Evolutionary conservation across 2,888 invertebrate genomes (phyloP), one percentile per base, ranked within the genome.

Genomic region (Eristalinus aeneus): DNA sequence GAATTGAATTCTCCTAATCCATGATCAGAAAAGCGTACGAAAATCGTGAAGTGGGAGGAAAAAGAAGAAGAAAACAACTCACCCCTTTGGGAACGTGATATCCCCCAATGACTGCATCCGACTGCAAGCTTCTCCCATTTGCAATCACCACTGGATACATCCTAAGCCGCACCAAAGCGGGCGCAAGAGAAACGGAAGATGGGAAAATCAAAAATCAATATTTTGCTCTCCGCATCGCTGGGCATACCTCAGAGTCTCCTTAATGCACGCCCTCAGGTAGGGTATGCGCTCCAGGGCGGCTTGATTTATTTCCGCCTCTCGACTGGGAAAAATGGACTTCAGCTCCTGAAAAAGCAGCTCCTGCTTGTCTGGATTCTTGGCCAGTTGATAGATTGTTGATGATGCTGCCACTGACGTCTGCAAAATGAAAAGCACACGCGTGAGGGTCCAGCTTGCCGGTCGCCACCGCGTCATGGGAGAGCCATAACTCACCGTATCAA

Each of bases 101-200:
- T 84, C 97, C 97, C 79, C 95, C 95, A 89, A 97, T 95, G 11
- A 96, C 93, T 2, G 96, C 93, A 91, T 97, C 96, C 9, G 95
- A 94, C 91, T 96, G 96, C 69, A 96, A 94, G 90, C 95, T 96
- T 88, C 97, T 94, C 5, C 96, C 96, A 89, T 97, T 96, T 53
- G 97, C 97, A 90, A 96, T 94, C 87, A 96, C 96, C 16, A 97
- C 96, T 9, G 97, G 97, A 91, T 96, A 96, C 92, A 97, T 95
- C 90, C 97, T 96, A 46, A 46, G 12, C 12, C 36, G n/a, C n/a
- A 12, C 12, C n/a, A 39, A 39, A 12, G 11, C 1, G n/a, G n/a
- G n/a, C n/a, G n/a, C n/a, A n/a, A 46, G 16, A 6, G 46, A 6
- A n/a, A 6, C 27, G 6, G 16, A 39, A 12, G 12, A n/a, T 16